These are phyloP conservation scores for Eutolmus rufibarbis DNA, from an alignment of 2,888 invertebrate genomes.

Conservation along the genomic window DNA sequence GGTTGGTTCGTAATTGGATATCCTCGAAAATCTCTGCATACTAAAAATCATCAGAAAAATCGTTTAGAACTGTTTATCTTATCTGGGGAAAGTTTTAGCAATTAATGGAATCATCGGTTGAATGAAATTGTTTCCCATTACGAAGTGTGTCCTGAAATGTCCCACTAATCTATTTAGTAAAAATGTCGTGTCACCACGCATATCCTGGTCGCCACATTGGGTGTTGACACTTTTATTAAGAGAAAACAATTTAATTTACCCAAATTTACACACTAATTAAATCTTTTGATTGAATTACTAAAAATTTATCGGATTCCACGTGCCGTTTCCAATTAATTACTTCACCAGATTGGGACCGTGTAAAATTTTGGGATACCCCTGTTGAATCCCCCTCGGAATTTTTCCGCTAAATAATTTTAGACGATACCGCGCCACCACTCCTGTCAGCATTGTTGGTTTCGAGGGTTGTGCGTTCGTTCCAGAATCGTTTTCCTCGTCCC, in stretches of 20 bases:
- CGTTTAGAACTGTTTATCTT: not conserved
- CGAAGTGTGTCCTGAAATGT: not conserved
- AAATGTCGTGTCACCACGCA: not conserved
- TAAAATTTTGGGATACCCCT: not conserved
- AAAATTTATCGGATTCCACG: not conserved
- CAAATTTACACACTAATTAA: not conserved
- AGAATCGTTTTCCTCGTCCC: not conserved
- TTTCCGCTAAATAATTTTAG: not conserved
- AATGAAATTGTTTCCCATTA: not conserved
- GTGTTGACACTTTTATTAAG: not conserved
- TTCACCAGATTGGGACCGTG: not conserved
- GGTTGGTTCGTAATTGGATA: too few relatives aligned
- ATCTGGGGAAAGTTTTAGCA: not conserved
- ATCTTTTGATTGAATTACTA: not conserved
- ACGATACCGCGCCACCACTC: not conserved
- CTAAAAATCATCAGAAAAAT: not conserved
- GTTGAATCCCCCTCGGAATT: not conserved
- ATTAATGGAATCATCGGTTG: not conserved
- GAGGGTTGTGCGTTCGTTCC: not conserved
- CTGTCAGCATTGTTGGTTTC: not conserved
- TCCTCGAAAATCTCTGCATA: not conserved
- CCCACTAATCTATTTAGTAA: not conserved
- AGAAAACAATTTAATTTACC: not conserved
- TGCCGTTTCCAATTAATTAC: not conserved
- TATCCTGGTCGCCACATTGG: not conserved